Conservation (phyloP, 1,140 invertebrate species). For the Lordiphosa clarofinis region DNA sequence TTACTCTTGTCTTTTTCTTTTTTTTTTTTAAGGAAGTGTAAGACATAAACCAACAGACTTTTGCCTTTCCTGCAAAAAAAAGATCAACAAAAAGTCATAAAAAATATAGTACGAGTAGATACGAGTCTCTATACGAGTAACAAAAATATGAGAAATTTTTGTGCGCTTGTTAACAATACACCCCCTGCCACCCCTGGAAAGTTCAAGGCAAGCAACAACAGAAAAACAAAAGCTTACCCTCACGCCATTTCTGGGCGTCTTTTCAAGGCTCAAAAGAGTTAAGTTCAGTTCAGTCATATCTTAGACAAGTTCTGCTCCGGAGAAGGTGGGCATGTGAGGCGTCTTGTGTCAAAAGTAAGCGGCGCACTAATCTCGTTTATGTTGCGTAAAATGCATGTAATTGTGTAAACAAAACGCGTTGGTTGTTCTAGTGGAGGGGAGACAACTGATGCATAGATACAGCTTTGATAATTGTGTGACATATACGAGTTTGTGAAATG, state of each 20-base stretch:
- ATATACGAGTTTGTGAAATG: constrained; percentile 44
- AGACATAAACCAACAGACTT: constrained; percentile 1
- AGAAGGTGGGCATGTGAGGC: background rate
- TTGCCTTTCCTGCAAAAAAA: constrained; percentile 17
- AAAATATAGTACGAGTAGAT: constrained; percentile 55
- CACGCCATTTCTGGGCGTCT: background rate
- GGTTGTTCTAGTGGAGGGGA: constrained; percentile 12
- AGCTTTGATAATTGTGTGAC: constrained; percentile 71
- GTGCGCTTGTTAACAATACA: constrained; percentile 69
- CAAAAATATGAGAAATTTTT: constrained; percentile 66
- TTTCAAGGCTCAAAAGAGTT: constrained; percentile 33
- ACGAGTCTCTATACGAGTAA: background rate
- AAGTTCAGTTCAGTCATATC: constrained; percentile 33
- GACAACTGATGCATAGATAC: constrained; percentile 60
- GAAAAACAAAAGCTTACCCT: constrained; percentile 42
- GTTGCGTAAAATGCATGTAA: constrained; percentile 76
- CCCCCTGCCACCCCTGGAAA: constrained; percentile 29
- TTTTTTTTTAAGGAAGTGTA: no score
- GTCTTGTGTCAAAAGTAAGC: constrained; percentile 54
- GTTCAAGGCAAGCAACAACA: constrained; percentile 55
- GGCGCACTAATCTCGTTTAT: constrained; percentile 74
- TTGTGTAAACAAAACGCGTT: constrained; percentile 62
- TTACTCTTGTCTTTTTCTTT: no score
- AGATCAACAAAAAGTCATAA: constrained; percentile 75
- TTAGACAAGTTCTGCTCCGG: constrained; percentile 49